A percentile compares a stretch with the other conserved stretches of the same genome.
These are phyloP conservation scores for Prenolepis imparis DNA, from an alignment of 2,888 invertebrate genomes.

Conservation along the genomic window DNA sequence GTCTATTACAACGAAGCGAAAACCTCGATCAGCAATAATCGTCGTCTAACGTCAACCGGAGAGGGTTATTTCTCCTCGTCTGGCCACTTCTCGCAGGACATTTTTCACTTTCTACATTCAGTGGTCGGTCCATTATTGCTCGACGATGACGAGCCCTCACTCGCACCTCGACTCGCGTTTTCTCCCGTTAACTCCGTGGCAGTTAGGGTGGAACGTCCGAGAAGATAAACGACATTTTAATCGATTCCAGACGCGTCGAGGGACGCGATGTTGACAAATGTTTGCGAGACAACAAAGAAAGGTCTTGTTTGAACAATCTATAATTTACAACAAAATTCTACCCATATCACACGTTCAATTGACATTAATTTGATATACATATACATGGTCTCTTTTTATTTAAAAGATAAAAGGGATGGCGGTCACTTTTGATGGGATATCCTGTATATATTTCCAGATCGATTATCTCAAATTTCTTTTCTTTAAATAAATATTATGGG, in stretches of 20 bases:
- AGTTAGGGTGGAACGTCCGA: constrained; percentile 46
- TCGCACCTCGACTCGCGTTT: constrained; percentile 25
- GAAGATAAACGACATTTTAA: constrained; percentile 79
- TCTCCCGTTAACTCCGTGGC: constrained; percentile 33
- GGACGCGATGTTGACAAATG: constrained; percentile 44
- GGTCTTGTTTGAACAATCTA: constrained; percentile 16
- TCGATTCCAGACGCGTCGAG: constrained; percentile 59
- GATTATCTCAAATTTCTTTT: background rate
- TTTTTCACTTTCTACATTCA: constrained; percentile 46
- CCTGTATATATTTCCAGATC: background rate
- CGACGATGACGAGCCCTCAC: constrained; percentile 31
- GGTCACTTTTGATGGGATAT: too few species aligned
- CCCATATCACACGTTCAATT: background rate
- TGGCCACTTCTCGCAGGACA: background rate
- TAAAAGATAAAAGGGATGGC: too few species aligned
- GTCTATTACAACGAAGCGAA: background rate
- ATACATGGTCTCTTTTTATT: too few species aligned
- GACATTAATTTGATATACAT: background rate
- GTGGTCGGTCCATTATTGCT: constrained; percentile 36
- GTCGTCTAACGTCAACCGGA: constrained; percentile 25
- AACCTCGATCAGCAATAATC: constrained; percentile 9
- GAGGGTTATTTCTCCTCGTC: constrained; percentile 25
- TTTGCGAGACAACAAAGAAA: constrained; percentile 34
- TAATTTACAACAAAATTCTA: constrained; percentile 30
- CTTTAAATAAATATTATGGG: background rate